phyloP scores from a whole-genome alignment of 1,140 invertebrate species.

The Aphelenchoides besseyi region DNA sequence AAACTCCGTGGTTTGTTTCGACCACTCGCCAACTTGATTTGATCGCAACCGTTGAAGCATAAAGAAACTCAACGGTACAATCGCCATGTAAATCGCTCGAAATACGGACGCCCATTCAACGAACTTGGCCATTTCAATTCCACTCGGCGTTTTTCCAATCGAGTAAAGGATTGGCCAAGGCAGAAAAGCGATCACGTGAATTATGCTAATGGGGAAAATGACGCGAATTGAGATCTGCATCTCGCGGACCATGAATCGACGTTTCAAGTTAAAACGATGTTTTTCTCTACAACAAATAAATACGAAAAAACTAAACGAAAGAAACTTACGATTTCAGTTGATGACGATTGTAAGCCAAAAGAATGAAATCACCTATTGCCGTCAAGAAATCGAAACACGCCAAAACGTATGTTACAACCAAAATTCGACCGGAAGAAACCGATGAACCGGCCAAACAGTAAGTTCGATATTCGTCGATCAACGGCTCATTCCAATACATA shows the following conservation, averaged over 20 bases:
- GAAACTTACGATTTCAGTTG: background rate
- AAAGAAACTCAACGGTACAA: background rate
- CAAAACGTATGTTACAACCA: background rate
- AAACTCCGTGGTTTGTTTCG: background rate
- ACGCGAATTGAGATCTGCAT: background rate
- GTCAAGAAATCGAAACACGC: background rate
- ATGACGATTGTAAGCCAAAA: background rate
- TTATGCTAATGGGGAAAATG: background rate
- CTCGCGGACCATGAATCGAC: background rate
- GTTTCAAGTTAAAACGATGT: background rate
- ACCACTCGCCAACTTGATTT: background rate
- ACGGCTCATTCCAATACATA: background rate
- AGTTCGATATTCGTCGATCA: background rate
- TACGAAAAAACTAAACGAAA: background rate
- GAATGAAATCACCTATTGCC: background rate
- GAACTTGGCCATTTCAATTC: background rate
- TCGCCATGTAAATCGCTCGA: background rate
- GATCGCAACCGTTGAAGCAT: background rate
- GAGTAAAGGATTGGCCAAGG: background rate
- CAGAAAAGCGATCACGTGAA: background rate
- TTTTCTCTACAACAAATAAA: background rate
- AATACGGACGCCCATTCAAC: conserved; percentile 1
- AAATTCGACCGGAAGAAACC: background rate
- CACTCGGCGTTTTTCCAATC: background rate
- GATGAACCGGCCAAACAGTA: background rate